phyloP scores from a whole-genome alignment of 35 echinoderm and acorn worm species.

The Strongylocentrotus purpuratus region DNA sequence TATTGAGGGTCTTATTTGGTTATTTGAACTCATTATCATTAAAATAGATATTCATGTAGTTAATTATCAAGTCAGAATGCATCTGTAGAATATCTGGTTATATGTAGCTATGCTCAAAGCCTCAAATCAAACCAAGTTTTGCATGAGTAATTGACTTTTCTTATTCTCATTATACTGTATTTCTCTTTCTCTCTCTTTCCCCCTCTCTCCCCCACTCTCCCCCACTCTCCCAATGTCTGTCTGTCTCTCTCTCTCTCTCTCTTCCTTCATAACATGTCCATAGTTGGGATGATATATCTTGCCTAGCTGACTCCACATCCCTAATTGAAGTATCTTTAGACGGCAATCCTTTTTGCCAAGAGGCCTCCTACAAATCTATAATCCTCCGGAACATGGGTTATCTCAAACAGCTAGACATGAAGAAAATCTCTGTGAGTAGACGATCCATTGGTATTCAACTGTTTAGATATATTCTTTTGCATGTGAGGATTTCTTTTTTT shows the following conservation, averaged over 20 bases:
- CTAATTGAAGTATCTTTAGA: slow-evolving; percentile 81
- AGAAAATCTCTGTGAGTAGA: slow-evolving; percentile 82
- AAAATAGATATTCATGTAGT: no score
- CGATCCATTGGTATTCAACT: not conserved
- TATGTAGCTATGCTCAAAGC: no score
- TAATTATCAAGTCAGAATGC: no score
- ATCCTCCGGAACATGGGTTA: slow-evolving; percentile 70
- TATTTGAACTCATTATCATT: no score
- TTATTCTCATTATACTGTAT: no score
- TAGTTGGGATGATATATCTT: slow-evolving; percentile 96
- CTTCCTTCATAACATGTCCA: not conserved
- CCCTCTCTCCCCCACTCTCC: not conserved
- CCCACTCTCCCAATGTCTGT: not conserved
- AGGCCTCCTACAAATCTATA: slow-evolving; percentile 77
- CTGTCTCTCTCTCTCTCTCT: not conserved
- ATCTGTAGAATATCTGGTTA: no score
- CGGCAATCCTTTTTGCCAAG: slow-evolving; percentile 86
- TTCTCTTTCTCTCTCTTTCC: not conserved
- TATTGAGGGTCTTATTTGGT: no score
- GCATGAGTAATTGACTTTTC: no score
- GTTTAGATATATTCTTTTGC: no score
- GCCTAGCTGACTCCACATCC: slow-evolving; percentile 71
- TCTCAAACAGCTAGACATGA: slow-evolving; percentile 90
- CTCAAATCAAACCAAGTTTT: no score
- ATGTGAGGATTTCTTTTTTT: no score